These are phyloP conservation scores for Sebastes minor DNA, from an alignment of 2,797 vertebrate genomes.

Conservation along the genomic window DNA sequence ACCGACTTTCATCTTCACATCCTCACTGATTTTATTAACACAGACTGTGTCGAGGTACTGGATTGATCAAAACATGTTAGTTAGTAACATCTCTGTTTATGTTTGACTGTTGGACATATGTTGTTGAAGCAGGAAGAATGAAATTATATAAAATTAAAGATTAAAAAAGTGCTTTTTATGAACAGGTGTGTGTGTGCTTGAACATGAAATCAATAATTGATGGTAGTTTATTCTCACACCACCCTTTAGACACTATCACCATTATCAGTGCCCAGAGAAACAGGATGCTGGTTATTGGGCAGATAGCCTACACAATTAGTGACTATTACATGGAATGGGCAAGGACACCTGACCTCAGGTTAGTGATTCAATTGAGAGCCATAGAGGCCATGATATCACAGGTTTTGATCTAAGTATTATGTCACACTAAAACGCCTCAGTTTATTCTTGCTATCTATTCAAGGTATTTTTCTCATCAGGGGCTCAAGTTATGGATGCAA, in stretches of 20 bases:
- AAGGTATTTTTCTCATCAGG: not conserved
- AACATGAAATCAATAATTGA: not conserved
- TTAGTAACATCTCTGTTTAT: not conserved
- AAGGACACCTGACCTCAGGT: not conserved
- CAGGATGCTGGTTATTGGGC: not conserved
- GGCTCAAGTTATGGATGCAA: not conserved
- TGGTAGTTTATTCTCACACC: not conserved
- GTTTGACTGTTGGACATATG: not conserved
- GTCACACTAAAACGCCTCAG: not conserved
- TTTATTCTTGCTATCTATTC: not conserved
- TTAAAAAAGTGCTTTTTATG: not conserved
- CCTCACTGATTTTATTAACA: not conserved
- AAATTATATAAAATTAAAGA: not conserved
- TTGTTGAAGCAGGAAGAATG: not conserved
- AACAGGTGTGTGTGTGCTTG: not conserved
- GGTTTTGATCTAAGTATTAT: not conserved
- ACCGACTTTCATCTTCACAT: not conserved
- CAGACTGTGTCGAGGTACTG: not conserved
- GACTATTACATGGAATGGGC: not conserved
- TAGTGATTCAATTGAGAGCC: not conserved
- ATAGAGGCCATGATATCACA: too few species aligned
- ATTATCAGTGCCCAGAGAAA: not conserved
- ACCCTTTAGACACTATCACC: not conserved
- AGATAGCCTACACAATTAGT: too few species aligned
- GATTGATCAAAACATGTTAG: not conserved